Conservation (phyloP, 2,888 invertebrate genomes). For the Doris montereyensis region DNA sequence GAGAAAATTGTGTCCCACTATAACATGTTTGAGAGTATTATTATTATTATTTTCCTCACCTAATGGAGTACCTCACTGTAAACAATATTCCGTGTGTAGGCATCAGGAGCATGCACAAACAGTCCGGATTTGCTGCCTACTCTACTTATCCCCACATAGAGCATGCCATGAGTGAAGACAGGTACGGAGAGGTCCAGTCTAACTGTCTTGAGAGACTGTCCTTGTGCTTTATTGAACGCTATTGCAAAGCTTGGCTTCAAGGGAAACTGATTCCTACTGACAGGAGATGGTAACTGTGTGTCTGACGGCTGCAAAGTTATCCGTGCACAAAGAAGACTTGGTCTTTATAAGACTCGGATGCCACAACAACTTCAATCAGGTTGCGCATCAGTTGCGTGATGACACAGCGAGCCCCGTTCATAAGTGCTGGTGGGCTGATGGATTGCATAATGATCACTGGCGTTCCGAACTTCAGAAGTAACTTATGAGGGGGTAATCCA, state of each 20-base stretch:
- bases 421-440: background rate
- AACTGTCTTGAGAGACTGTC: slow-evolving; percentile 51
- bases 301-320: slow-evolving; percentile 41
- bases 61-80: too few relatives aligned
- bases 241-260: slow-evolving; percentile 60
- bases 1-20: too few relatives aligned
- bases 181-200: too few relatives aligned
- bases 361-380: slow-evolving; percentile 27
- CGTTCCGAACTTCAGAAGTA: background rate
- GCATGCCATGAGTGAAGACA: too few relatives aligned
- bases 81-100: too few relatives aligned
- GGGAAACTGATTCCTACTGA: slow-evolving; percentile 49
- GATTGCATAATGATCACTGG: background rate
- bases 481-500: background rate
- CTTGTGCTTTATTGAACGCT: slow-evolving; percentile 66
- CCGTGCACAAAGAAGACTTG: slow-evolving; percentile 34
- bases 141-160: too few relatives aligned
- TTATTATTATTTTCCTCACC: too few relatives aligned
- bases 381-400: background rate
- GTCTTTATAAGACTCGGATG: slow-evolving; percentile 17
- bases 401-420: background rate
- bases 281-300: slow-evolving; percentile 36
- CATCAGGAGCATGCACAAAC: too few relatives aligned
- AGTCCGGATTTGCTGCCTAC: too few relatives aligned
- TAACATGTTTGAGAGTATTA: too few relatives aligned